phyloP scores from a whole-genome alignment of 2,888 invertebrate species.

The Hirtodrosophila histrioides region DNA sequence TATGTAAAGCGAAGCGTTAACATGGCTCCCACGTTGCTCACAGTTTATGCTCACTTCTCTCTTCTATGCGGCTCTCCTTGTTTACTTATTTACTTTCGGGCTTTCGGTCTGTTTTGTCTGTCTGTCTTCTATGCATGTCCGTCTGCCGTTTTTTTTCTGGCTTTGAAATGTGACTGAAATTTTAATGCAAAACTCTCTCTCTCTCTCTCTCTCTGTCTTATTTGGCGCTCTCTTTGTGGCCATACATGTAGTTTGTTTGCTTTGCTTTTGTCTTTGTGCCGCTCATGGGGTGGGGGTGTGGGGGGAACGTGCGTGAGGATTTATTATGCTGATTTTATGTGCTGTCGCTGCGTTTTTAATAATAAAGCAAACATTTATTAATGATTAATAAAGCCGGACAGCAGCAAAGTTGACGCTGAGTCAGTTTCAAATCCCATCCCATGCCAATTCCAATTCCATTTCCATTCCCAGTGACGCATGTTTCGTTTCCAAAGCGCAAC shows the following conservation, averaged over 20 bases:
- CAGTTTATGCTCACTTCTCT: neutral
- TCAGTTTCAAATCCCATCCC: slow-evolving; percentile 36
- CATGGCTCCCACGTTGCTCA: slow-evolving; percentile 31
- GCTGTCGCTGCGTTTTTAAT: slow-evolving; percentile 63
- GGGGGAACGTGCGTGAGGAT: slow-evolving; percentile 38
- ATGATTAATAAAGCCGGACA: slow-evolving; percentile 54
- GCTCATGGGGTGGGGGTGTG: neutral
- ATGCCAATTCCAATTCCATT: slow-evolving; percentile 19
- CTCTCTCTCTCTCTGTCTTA: slow-evolving; percentile 27
- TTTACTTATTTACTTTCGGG: slow-evolving; percentile 71
- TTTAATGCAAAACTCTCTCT: slow-evolving; percentile 60
- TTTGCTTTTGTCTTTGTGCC: slow-evolving; percentile 21
- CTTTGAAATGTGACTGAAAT: slow-evolving; percentile 76
- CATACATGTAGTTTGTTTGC: slow-evolving; percentile 22
- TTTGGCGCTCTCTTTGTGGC: slow-evolving; percentile 45
- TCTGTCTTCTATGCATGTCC: slow-evolving; percentile 46
- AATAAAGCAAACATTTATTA: slow-evolving; percentile 61
- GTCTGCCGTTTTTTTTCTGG: slow-evolving; percentile 53
- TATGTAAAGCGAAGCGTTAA: slow-evolving; percentile 66
- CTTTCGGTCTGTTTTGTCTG: slow-evolving; percentile 47
- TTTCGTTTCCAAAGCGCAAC: slow-evolving; percentile 24
- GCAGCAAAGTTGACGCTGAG: slow-evolving; percentile 42
- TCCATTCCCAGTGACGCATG: slow-evolving; percentile 26
- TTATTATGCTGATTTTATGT: slow-evolving; percentile 68
- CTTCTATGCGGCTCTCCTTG: slow-evolving; percentile 47